phyloP scores from a whole-genome alignment of 2,888 invertebrate species.

The Galerucella nymphaeae region DNA sequence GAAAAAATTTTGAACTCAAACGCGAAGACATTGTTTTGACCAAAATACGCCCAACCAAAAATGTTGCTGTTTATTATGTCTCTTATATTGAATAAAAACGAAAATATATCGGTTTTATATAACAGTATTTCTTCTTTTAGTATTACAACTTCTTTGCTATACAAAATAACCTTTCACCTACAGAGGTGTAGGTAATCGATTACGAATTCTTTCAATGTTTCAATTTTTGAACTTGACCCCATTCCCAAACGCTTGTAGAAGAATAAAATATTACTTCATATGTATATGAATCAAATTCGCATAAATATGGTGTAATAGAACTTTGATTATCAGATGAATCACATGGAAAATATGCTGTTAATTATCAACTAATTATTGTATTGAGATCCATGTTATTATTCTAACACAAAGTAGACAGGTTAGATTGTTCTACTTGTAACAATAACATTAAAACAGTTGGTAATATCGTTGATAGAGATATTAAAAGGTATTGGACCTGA shows the following conservation, averaged over 20 bases:
- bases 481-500: too few relatives aligned
- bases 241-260: background rate
- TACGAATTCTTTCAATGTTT: constrained; percentile 16
- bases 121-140: background rate
- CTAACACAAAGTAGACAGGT: too few relatives aligned
- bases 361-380: background rate
- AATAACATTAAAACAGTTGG: too few relatives aligned
- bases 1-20: too few relatives aligned
- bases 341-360: background rate
- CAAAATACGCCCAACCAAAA: too few relatives aligned
- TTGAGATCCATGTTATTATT: too few relatives aligned
- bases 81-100: background rate
- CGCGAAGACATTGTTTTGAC: too few relatives aligned
- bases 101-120: background rate
- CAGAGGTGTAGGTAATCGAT: constrained; percentile 12
- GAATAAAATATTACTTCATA: background rate
- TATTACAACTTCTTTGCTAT: background rate
- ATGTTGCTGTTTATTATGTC: too few relatives aligned
- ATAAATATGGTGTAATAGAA: background rate
- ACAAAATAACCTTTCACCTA: constrained; percentile 14
- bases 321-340: background rate
- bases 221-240: constrained; percentile 17
- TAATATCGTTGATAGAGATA: too few relatives aligned
- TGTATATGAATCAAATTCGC: constrained; percentile 8
- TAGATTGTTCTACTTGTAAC: too few relatives aligned